Conservation (phyloP, 2,888 invertebrate genomes). For the Parelbella ahira region DNA sequence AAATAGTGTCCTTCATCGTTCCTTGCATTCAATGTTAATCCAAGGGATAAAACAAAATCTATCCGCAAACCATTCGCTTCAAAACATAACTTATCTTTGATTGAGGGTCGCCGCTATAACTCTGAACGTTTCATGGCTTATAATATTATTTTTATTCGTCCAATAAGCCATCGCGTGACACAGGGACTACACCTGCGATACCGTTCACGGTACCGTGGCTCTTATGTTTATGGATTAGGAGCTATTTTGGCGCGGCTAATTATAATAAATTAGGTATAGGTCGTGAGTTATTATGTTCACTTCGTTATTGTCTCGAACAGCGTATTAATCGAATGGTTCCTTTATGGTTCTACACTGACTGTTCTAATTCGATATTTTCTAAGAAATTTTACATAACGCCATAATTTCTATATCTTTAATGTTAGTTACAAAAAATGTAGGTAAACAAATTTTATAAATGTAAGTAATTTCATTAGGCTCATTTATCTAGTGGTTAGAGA, state of each 20-base stretch:
- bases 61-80: conserved; percentile 8
- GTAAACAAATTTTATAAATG: too few species aligned
- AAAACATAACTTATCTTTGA: conserved; percentile 29
- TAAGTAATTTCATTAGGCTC: too few species aligned
- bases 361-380: neutral
- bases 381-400: neutral
- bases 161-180: conserved; percentile 39
- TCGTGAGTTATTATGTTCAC: conserved; percentile 31
- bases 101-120: conserved; percentile 31
- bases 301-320: conserved; percentile 30
- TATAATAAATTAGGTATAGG: conserved; percentile 25
- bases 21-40: too few species aligned
- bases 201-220: conserved; percentile 3
- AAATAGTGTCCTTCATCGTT: too few species aligned
- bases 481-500: too few species aligned
- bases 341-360: conserved; percentile 6
- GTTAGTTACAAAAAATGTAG: too few species aligned
- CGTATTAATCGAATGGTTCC: conserved; percentile 33
- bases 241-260: conserved; percentile 25
- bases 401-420: too few species aligned
- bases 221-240: conserved; percentile 26
- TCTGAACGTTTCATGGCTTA: conserved; percentile 30
- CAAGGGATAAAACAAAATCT: too few species aligned
- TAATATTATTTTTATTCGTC: conserved; percentile 36
- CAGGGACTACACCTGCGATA: conserved; percentile 29